Evolutionary conservation across 2,797 vertebrate genomes (phyloP), one percentile per base, ranked within the genome.

Genomic region (Pipistrellus pygmaeus): DNA sequence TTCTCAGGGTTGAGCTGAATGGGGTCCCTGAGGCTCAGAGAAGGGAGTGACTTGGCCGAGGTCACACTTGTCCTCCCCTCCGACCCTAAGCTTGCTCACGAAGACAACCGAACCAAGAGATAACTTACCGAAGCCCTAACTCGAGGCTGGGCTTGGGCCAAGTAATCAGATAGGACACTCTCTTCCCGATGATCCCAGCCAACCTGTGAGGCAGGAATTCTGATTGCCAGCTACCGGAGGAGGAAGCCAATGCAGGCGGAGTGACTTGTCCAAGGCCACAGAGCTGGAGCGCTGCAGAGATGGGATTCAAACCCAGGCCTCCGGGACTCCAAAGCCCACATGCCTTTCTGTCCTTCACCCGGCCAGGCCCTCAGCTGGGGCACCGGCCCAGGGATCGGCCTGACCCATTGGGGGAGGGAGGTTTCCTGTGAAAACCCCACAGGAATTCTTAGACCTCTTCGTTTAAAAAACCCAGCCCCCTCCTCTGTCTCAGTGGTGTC

Each of bases 111-210:
- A 64, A 51, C n/a, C 14, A 6, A 41, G 38, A 41, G 38, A 41
- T 41, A 3, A 6, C 18, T 57, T 48, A 0, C 1, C 0, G 6
- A 48, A 80, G 21, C 21, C 17, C 68, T 4, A 4, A 4, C 23
- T n/a, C 46, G 3, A 53, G 53, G 32, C 66, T n/a, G 20, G 32
- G 60, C 55, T 62, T 3, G 3, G 12, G 60, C 32, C 85, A 53
- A 46, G 38, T 4, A 25, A 38, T 53, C 15, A 4, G 1, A 64
- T 2, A 64, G 25, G 12, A 35, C 17, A 2, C 25, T 53, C 35
- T 77, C 76, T 88, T 53, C 46, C 20, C 21, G 46, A 44, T 38
- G 41, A 51, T 66, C 35, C 66, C 48, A 27, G 35, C 13, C 35
- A 13, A 13, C 21, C 82, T 32, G n/a, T n/a, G 64, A 82, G 66